Evolutionary conservation across 2,888 invertebrate species (phyloP).

Genomic region (Tinea trinotella): DNA sequence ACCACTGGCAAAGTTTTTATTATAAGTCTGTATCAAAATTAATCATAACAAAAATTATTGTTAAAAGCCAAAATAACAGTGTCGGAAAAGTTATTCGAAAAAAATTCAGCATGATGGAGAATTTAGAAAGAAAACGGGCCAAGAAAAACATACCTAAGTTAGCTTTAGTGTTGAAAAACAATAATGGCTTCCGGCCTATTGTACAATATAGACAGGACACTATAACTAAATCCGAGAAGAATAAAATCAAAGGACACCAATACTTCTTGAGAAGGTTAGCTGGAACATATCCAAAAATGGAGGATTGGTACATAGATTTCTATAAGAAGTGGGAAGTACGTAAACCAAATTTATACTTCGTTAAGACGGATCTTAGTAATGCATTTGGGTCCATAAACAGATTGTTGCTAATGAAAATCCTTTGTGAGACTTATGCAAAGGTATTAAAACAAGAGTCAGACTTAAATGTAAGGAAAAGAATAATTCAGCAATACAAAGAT

Average conservation of each 20-base stretch:
- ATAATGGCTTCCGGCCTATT: constrained; percentile 51
- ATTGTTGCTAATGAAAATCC: constrained; percentile 42
- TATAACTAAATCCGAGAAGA: constrained; percentile 35
- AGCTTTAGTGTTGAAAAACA: constrained; percentile 47
- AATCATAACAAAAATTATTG: constrained; percentile 39
- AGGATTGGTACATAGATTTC: constrained; percentile 37
- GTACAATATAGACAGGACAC: constrained; percentile 47
- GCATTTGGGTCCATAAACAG: constrained; percentile 63
- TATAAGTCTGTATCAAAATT: constrained; percentile 47
- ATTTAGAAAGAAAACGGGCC: constrained; percentile 32
- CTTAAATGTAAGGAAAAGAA: constrained; percentile 37
- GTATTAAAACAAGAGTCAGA: constrained; percentile 41
- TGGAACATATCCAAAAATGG: constrained; percentile 33
- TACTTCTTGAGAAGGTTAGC: constrained; percentile 39
- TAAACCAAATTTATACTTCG: constrained; percentile 55
- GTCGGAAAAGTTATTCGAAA: constrained; percentile 37
- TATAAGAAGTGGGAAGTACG: constrained; percentile 42
- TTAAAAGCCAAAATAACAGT: constrained; percentile 37
- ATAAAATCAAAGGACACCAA: constrained; percentile 41
- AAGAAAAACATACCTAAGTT: constrained; percentile 51
- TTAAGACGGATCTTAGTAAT: constrained; percentile 61
- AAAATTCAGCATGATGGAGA: constrained; percentile 31
- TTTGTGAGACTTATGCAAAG: constrained; percentile 37
- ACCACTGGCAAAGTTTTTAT: constrained; percentile 60
- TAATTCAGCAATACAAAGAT: constrained; percentile 45